phyloP scores from a whole-genome alignment of 2,888 invertebrate species.

The Micropterix aruncella region DNA sequence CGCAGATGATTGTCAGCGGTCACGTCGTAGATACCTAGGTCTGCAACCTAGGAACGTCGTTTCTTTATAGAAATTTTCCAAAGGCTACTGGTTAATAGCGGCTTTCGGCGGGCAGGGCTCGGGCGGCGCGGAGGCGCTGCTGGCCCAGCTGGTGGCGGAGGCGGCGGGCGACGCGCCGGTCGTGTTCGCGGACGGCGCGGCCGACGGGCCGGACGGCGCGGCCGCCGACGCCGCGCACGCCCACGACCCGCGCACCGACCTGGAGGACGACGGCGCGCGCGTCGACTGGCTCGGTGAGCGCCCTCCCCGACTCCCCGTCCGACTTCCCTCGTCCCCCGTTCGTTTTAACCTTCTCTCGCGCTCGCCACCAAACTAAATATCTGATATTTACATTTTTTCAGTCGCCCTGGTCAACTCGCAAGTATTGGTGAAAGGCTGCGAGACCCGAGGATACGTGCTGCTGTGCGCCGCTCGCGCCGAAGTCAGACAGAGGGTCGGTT shows the following conservation, averaged over 20 bases:
- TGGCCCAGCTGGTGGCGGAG: constrained; percentile 86
- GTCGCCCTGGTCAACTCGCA: constrained; percentile 88
- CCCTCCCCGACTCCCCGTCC: constrained; percentile 61
- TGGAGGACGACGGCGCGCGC: constrained; percentile 83
- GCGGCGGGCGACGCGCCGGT: constrained; percentile 87
- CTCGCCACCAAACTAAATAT: too few species aligned
- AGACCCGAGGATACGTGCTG: constrained; percentile 94
- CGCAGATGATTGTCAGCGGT: too few species aligned
- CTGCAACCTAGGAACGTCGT: too few species aligned
- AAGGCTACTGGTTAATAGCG: too few species aligned
- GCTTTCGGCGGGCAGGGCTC: too few species aligned
- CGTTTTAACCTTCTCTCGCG: too few species aligned
- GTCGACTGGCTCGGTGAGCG: constrained; percentile 86
- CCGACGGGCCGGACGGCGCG: constrained; percentile 19
- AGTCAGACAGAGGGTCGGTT: constrained; percentile 77
- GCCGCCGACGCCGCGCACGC: constrained; percentile 35
- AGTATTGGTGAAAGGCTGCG: constrained; percentile 88
- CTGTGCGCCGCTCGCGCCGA: constrained; percentile 93
- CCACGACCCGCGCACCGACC: constrained; percentile 62
- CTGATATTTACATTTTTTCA: constrained; percentile 27
- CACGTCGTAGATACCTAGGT: too few species aligned
- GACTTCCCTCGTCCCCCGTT: too few species aligned
- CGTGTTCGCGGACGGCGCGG: constrained; percentile 84
- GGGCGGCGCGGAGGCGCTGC: constrained; percentile 68
- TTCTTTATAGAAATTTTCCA: too few species aligned